Evolutionary conservation across 2,888 invertebrate species (phyloP).

Genomic region (Thalpophila matura): DNA sequence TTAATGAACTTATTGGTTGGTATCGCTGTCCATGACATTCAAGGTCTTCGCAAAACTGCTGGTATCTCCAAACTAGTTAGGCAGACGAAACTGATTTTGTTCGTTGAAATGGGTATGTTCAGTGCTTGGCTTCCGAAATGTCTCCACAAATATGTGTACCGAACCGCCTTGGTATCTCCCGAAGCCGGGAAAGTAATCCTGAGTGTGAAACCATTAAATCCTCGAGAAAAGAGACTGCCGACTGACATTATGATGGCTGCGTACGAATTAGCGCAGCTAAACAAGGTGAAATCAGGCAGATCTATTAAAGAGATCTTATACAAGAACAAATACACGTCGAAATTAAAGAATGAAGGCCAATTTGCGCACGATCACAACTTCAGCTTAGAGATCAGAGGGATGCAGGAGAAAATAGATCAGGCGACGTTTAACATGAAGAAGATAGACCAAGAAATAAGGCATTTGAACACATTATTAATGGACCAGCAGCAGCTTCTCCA

Average conservation of each 20-base stretch:
- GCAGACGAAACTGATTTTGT: conserved; percentile 95
- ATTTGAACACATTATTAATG: conserved; percentile 90
- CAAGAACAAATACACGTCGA: conserved; percentile 91
- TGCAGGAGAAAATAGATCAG: conserved; percentile 93
- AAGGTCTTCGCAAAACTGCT: conserved; percentile 96
- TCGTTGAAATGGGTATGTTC: conserved; percentile 95
- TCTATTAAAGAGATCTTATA: conserved; percentile 92
- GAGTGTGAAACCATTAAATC: conserved; percentile 95
- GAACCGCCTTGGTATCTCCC: conserved; percentile 95
- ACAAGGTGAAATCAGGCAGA: conserved; percentile 92
- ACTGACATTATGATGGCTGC: conserved; percentile 95
- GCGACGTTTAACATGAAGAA: conserved; percentile 93
- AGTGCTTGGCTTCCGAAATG: conserved; percentile 94
- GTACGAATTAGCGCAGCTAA: conserved; percentile 94
- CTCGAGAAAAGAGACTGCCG: conserved; percentile 94
- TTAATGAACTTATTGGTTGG: conserved; percentile 96
- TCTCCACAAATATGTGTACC: conserved; percentile 93
- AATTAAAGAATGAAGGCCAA: conserved; percentile 91
- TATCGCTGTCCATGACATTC: conserved; percentile 97
- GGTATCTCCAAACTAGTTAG: conserved; percentile 95
- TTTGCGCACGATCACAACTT: conserved; percentile 83
- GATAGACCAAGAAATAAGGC: conserved; percentile 93
- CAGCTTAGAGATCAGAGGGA: conserved; percentile 90
- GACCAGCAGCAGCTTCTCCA: conserved; percentile 84
- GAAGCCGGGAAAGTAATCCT: conserved; percentile 95